Evolutionary conservation across 2,888 invertebrate genomes (phyloP), one percentile per base, ranked within the genome.

Genomic region (Melinaea menophilus): DNA sequence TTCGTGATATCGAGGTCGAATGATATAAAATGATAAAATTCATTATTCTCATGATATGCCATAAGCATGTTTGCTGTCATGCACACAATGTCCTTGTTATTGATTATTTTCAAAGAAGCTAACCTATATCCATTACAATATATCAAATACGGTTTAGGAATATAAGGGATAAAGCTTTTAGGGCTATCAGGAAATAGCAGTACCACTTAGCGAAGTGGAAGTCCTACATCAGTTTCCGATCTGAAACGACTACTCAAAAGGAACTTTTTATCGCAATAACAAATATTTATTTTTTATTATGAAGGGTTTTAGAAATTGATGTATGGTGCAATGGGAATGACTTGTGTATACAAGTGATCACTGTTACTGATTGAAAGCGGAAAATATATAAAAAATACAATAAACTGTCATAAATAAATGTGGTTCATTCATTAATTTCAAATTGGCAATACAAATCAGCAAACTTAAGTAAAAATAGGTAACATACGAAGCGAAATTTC

Each of bases 161-260:
- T 45, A 56, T 59, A 56, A 46, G 22, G 41, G 55, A 37, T 55
- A 41, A 63, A 47, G 46, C 55, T 64, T 64, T 61, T 58, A 61
- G 48, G 59, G 37, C 33, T 58, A 33, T 45, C 48, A 35, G 64
- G 33, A 35, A 48, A 58, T 47, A 56, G 12, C 62, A 55, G 55
- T 55, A 62, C 45, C 67, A 63, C 67, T 67, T 65, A 65, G 56
- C 58, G 37, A 65, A 65, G 63, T 63, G 62, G 61, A 67, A 65
- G 63, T 65, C 64, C 64, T 64, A 65, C 61, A 65, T 67, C 67
- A 62, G 65, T 59, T 65, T 67, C 63, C 65, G 61, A 56, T 56
- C 33, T 60, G 55, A 64, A 47, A 61, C 45, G 48, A 60, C 62
- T 58, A 51, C 58, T 58, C 45, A 35, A 62, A 62, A 54, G 57